A percentile compares a stretch with the other conserved stretches of the same genome.
Evolutionary conservation across 2,113 vertebrate genomes (phyloP).

Genomic region (Clarias gariepinus): DNA sequence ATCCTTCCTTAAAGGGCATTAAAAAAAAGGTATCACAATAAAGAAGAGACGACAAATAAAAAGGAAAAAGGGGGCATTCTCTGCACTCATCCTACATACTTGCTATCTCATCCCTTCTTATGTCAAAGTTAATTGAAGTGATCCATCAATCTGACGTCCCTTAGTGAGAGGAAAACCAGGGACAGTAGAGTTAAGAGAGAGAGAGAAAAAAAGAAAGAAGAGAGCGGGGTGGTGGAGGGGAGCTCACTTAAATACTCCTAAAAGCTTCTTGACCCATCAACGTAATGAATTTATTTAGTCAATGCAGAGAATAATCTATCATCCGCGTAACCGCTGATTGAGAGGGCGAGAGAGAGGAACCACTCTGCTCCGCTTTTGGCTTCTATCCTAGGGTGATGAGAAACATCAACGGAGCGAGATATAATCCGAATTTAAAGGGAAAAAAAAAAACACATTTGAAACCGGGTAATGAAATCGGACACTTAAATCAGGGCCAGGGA

Average conservation of each 20-base stretch:
- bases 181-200: conserved; percentile 19
- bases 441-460: conserved; percentile 24
- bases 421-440: background rate
- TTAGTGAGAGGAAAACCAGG: conserved; percentile 52
- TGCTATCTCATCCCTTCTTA: conserved; percentile 12
- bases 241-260: conserved; percentile 34
- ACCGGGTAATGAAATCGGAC: conserved; percentile 30
- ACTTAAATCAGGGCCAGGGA: conserved; percentile 3
- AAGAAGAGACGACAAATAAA: background rate
- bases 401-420: background rate
- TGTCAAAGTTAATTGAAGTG: conserved; percentile 66
- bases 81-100: background rate
- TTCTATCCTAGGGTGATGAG: background rate
- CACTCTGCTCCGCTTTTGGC: background rate
- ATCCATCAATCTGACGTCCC: conserved; percentile 69
- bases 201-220: conserved; percentile 45
- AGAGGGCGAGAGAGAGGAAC: conserved; percentile 2
- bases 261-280: conserved; percentile 42
- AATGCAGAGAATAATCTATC: conserved; percentile 40
- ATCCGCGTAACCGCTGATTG: conserved; percentile 15
- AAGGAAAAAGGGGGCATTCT: conserved; percentile 29
- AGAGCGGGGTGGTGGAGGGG: background rate
- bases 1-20: background rate
- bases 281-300: conserved; percentile 43
- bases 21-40: background rate